phyloP scores from a whole-genome alignment of 92 coral and sea anemone species.

The Muricea muricata region DNA sequence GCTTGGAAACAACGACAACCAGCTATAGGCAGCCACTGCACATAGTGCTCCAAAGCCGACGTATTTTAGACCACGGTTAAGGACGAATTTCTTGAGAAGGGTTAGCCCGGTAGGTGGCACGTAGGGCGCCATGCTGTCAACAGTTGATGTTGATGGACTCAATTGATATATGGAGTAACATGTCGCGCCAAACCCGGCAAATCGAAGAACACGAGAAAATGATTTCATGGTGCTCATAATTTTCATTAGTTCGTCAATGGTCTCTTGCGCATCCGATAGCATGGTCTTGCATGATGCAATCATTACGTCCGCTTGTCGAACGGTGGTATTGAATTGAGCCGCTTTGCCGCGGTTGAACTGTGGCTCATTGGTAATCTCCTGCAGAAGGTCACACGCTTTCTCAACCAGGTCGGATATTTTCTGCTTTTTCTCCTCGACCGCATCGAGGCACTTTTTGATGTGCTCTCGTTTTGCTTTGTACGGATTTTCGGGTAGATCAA shows the following conservation, averaged over 20 bases:
- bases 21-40: not conserved
- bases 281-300: not conserved
- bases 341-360: not conserved
- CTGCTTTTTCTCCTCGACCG: not conserved
- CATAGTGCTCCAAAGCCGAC: not conserved
- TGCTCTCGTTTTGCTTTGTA: constrained; percentile 3
- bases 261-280: not conserved
- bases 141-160: not conserved
- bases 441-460: not conserved
- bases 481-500: constrained; percentile 6
- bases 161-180: not conserved
- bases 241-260: not conserved
- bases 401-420: not conserved
- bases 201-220: not conserved
- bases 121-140: too few species aligned
- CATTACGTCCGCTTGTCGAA: not conserved
- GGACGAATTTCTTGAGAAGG: too few species aligned
- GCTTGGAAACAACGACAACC: not conserved
- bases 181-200: not conserved
- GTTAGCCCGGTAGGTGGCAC: too few species aligned
- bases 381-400: not conserved
- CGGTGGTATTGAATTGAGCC: not conserved
- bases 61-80: not conserved
- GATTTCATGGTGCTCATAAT: not conserved
- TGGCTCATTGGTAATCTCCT: not conserved